Conservation (phyloP, 2,797 vertebrate species). For the Spinus olivaceus region DNA sequence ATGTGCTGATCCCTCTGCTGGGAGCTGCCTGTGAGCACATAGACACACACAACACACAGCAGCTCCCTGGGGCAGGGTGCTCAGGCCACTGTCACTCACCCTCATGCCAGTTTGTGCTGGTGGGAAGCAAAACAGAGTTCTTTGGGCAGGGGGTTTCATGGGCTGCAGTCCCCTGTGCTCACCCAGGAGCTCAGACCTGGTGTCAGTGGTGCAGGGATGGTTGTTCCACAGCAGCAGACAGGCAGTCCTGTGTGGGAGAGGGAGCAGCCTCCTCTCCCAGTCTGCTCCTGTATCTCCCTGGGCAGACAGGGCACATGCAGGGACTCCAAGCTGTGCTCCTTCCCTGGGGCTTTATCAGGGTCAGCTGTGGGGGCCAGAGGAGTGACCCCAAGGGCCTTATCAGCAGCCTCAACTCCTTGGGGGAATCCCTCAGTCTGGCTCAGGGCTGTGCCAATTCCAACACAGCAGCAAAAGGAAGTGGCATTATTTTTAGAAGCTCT, state of each 20-base stretch:
- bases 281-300: not conserved
- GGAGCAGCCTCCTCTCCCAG: not conserved
- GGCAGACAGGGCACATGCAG: not conserved
- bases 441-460: not conserved
- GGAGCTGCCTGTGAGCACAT: not conserved
- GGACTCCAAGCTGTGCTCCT: not conserved
- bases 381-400: not conserved
- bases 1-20: constrained; percentile 30
- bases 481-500: not conserved
- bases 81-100: not conserved
- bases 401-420: not conserved
- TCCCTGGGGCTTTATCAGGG: not conserved
- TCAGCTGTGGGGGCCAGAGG: accelerated
- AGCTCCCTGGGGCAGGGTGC: not conserved
- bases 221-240: accelerated
- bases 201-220: accelerated
- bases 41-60: not conserved
- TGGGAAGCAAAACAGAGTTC: not conserved
- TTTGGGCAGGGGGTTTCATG: not conserved
- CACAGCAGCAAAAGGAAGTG: not conserved
- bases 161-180: not conserved
- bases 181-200: not conserved
- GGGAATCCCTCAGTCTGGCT: not conserved
- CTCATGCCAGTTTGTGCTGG: not conserved
- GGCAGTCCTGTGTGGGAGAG: accelerated